These are phyloP conservation scores for Epizoanthus illoricatus DNA, from an alignment of 92 coral and sea anemone species.

Conservation along the genomic window DNA sequence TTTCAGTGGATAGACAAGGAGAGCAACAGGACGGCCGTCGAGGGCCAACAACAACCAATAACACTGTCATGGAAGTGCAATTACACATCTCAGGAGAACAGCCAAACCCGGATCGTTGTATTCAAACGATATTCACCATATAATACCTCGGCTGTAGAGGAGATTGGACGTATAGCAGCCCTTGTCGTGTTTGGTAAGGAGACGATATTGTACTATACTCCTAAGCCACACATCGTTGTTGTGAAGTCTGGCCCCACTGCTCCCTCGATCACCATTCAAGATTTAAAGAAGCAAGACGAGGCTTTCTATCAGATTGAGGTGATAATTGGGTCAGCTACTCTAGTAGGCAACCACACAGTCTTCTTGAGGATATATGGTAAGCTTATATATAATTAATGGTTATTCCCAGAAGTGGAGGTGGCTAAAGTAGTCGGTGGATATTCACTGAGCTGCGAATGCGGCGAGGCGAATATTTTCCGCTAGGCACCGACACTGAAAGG, in stretches of 20 bases:
- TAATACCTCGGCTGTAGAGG: neutral
- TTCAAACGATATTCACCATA: neutral
- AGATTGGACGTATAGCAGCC: neutral
- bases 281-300: neutral
- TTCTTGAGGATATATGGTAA: neutral
- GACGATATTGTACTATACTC: too few relatives aligned
- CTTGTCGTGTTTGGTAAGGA: too few relatives aligned
- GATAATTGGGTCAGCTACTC: neutral
- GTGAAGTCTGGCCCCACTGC: neutral
- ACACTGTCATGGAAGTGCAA: conserved; percentile 6
- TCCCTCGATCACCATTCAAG: conserved; percentile 3
- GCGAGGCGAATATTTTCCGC: too few relatives aligned
- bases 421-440: too few relatives aligned
- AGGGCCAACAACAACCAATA: neutral
- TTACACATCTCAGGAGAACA: conserved; percentile 1
- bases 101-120: neutral
- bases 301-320: neutral
- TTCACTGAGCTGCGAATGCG: too few relatives aligned
- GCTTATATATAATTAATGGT: too few relatives aligned
- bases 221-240: neutral
- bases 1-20: conserved; percentile 9
- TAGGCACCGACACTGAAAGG: too few relatives aligned
- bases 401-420: too few relatives aligned
- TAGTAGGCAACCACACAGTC: neutral
- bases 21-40: neutral